These are phyloP conservation scores for Quadroppia sp. DNA, from an alignment of 2,888 invertebrate genomes.

Conservation along the genomic window DNA sequence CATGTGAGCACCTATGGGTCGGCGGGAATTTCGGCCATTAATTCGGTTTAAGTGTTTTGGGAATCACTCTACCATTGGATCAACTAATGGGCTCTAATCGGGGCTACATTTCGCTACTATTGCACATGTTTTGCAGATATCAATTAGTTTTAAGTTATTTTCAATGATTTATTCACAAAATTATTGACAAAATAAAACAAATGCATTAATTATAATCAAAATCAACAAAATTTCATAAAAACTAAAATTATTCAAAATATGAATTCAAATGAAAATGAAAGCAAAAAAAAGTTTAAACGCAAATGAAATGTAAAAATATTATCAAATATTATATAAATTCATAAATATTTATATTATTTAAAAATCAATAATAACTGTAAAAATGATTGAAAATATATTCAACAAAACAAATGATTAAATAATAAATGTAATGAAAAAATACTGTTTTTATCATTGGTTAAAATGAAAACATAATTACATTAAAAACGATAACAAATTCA, in stretches of 20 bases:
- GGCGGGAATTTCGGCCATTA: constrained; percentile 33
- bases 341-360: constrained; percentile 17
- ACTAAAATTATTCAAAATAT: too few species aligned
- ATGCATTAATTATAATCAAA: background rate
- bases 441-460: background rate
- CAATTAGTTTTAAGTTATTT: background rate
- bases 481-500: too few species aligned
- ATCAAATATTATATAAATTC: background rate
- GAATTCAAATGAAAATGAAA: too few species aligned
- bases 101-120: background rate
- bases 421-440: constrained; percentile 27
- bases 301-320: background rate
- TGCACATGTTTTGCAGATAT: background rate
- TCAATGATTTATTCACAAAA: background rate
- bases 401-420: constrained; percentile 11
- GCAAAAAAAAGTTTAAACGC: background rate
- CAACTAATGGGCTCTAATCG: background rate
- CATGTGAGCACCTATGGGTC: constrained; percentile 45
- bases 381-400: background rate
- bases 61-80: background rate
- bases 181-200: background rate
- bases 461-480: background rate
- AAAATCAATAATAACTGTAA: too few species aligned
- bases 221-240: background rate
- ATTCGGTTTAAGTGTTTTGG: constrained; percentile 21